Evolutionary conservation across 2,113 vertebrate genomes (phyloP).

Genomic region (Mormyrus iriodes): DNA sequence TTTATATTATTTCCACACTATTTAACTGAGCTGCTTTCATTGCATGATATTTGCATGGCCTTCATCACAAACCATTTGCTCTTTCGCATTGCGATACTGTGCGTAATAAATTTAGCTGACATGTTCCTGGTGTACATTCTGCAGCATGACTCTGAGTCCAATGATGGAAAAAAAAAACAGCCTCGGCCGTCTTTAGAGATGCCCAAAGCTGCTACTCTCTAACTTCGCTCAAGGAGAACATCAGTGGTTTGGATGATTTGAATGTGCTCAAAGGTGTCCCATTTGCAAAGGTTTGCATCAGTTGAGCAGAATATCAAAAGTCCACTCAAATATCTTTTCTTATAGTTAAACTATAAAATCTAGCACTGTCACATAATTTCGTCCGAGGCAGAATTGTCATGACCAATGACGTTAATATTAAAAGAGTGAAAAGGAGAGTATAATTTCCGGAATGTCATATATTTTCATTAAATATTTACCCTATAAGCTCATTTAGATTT

Average conservation of each 20-base stretch:
- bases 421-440: neutral
- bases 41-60: neutral
- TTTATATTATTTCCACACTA: neutral
- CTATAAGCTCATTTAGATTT: constrained; percentile 52
- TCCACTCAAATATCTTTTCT: neutral
- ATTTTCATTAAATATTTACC: constrained; percentile 40
- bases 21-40: constrained; percentile 1
- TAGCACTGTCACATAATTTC: neutral
- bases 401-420: neutral
- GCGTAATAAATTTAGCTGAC: neutral
- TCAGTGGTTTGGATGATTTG: neutral
- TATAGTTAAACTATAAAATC: neutral
- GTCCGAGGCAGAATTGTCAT: neutral
- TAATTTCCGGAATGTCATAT: constrained; percentile 51
- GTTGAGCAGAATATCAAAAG: neutral
- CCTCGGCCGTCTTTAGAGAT: neutral
- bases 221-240: neutral
- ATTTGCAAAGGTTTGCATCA: neutral
- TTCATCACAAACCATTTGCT: neutral
- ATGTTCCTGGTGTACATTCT: neutral
- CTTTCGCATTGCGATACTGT: neutral
- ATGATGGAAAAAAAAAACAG: neutral
- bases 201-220: neutral
- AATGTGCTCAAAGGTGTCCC: neutral
- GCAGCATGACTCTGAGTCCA: neutral